phyloP scores from a whole-genome alignment of 2,888 invertebrate genomes.

The Drosophila demipolita region DNA sequence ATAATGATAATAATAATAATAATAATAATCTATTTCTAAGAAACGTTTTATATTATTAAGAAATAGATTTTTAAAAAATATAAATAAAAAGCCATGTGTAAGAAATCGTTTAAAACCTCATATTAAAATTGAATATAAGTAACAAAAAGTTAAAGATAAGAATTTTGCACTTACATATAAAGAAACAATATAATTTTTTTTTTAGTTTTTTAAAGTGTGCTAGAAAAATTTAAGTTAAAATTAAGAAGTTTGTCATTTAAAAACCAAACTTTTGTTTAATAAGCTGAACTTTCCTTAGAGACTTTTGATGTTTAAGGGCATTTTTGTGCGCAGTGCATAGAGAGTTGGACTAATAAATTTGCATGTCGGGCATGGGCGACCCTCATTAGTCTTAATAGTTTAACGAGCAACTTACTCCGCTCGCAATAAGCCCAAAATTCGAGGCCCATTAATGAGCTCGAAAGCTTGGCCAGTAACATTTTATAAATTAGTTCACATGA shows the following conservation, averaged over 20 bases:
- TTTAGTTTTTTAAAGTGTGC: background rate
- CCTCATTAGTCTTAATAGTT: constrained; percentile 79
- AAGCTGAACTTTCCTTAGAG: background rate
- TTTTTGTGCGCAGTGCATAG: background rate
- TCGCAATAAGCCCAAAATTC: constrained; percentile 1
- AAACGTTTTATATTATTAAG: too few relatives aligned
- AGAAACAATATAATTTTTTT: background rate
- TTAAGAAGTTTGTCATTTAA: background rate
- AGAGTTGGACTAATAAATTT: constrained; percentile 54
- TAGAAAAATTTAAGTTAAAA: background rate
- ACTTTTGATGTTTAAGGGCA: background rate
- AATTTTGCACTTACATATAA: accelerated
- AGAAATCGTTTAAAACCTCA: background rate
- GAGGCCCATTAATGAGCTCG: constrained; percentile 63
- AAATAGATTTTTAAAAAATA: background rate
- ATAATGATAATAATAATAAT: too few relatives aligned
- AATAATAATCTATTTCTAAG: too few relatives aligned
- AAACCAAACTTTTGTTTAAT: background rate
- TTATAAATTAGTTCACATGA: constrained; percentile 63
- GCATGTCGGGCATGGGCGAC: constrained; percentile 49
- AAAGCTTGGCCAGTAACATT: constrained; percentile 53
- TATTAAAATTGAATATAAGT: background rate
- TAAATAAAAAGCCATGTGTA: background rate
- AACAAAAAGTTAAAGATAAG: background rate
- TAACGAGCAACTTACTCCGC: constrained; percentile 51